A percentile compares a stretch with the other conserved stretches of the same genome.
These are phyloP conservation scores for Cinclus mexicanus DNA, from an alignment of 2,113 vertebrate species.

Conservation along the genomic window DNA sequence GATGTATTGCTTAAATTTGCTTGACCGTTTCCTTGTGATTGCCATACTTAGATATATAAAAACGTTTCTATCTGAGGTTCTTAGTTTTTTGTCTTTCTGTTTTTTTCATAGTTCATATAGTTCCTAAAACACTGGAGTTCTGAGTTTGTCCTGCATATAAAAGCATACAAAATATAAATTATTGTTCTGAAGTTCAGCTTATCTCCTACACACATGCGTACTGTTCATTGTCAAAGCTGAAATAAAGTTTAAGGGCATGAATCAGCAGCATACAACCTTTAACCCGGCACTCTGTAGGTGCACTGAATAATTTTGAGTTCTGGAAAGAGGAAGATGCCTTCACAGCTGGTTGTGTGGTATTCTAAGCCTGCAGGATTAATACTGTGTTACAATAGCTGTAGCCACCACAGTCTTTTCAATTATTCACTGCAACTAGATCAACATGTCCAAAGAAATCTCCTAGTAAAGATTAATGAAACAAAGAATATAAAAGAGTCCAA, in stretches of 20 bases:
- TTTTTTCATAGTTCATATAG: background rate
- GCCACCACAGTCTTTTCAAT: background rate
- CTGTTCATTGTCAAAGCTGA: background rate
- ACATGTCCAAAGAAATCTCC: background rate
- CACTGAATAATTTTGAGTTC: background rate
- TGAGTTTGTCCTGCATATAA: background rate
- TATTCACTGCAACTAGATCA: background rate
- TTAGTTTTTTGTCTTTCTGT: background rate
- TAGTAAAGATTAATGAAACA: background rate
- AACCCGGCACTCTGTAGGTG: background rate
- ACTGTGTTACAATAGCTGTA: background rate
- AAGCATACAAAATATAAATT: background rate
- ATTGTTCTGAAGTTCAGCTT: background rate
- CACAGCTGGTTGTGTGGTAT: background rate
- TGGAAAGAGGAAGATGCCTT: background rate
- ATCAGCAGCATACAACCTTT: background rate
- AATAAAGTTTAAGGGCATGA: background rate
- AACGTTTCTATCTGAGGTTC: background rate
- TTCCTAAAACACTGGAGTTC: background rate
- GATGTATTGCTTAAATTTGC: background rate
- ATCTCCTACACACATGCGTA: background rate
- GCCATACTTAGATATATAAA: background rate
- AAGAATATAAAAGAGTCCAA: background rate
- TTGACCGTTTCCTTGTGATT: background rate
- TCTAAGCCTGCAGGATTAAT: background rate